Evolutionary conservation across 2,113 vertebrate genomes (phyloP).

Genomic region (Stercorarius parasiticus): DNA sequence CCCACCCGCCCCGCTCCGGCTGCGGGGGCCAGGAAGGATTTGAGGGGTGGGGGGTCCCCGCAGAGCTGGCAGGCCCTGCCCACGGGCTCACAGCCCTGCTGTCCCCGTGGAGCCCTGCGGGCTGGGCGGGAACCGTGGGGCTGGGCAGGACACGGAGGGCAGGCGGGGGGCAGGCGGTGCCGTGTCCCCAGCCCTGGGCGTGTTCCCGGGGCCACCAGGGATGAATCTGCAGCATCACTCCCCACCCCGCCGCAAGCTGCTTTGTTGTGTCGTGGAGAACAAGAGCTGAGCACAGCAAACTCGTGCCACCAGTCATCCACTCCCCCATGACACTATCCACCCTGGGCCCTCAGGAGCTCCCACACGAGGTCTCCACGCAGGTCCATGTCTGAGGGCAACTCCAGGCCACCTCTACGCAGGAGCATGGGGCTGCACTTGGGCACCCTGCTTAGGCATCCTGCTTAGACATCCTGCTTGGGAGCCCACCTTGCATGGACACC

Average conservation of each 20-base stretch:
- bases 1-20: not conserved
- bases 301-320: not conserved
- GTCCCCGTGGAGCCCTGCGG: not conserved
- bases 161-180: not conserved
- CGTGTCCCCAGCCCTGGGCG: not conserved
- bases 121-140: not conserved
- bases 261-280: not conserved
- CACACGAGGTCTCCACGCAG: accelerated
- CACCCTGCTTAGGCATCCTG: not conserved
- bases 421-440: not conserved
- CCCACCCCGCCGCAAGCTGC: not conserved
- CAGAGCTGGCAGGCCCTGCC: not conserved
- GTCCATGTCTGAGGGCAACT: accelerated
- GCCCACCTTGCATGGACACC: not conserved
- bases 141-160: not conserved
- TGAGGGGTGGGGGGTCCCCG: not conserved
- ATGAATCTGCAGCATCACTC: not conserved
- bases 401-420: accelerated
- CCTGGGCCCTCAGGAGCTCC: accelerated
- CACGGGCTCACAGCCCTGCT: not conserved
- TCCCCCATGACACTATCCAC: accelerated
- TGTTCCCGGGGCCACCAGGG: not conserved
- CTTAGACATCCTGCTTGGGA: too few relatives aligned
- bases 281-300: not conserved
- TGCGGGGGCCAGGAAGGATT: not conserved